Evolutionary conservation across 2,113 vertebrate species (phyloP).

Genomic region (Camelus dromedarius): DNA sequence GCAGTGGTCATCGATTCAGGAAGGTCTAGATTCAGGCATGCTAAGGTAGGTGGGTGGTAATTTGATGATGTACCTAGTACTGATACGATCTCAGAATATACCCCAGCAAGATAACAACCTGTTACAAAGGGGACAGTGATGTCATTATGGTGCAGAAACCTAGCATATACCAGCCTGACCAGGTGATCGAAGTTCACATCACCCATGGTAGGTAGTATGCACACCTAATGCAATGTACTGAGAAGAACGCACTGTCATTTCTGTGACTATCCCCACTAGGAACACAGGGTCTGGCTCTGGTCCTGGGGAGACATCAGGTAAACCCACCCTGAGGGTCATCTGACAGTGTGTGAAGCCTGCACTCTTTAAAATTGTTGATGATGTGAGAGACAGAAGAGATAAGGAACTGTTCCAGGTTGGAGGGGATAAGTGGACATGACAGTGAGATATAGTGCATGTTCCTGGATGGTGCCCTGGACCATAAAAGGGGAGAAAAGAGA

Average conservation of each 20-base stretch:
- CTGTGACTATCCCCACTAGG: too few species aligned
- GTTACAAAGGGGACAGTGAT: background rate
- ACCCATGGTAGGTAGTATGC: too few species aligned
- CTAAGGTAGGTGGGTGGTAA: background rate
- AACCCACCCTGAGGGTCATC: background rate
- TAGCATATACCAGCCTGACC: background rate
- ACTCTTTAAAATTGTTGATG: background rate
- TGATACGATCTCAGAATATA: background rate
- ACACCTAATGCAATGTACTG: too few species aligned
- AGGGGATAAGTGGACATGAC: background rate
- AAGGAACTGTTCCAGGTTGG: background rate
- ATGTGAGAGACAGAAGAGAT: background rate
- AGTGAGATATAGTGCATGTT: fast-evolving
- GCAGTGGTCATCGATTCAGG: background rate
- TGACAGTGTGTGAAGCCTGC: too few species aligned
- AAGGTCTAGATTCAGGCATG: background rate
- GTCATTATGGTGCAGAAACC: background rate
- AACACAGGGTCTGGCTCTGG: fast-evolving
- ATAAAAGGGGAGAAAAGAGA: background rate
- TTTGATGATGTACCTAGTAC: background rate
- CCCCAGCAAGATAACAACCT: background rate
- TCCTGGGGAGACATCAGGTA: background rate
- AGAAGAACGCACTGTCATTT: background rate
- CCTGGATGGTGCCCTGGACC: background rate
- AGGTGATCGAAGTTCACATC: background rate